phyloP scores from a whole-genome alignment of 2,797 vertebrate species.

The Myotis pilosus region DNA sequence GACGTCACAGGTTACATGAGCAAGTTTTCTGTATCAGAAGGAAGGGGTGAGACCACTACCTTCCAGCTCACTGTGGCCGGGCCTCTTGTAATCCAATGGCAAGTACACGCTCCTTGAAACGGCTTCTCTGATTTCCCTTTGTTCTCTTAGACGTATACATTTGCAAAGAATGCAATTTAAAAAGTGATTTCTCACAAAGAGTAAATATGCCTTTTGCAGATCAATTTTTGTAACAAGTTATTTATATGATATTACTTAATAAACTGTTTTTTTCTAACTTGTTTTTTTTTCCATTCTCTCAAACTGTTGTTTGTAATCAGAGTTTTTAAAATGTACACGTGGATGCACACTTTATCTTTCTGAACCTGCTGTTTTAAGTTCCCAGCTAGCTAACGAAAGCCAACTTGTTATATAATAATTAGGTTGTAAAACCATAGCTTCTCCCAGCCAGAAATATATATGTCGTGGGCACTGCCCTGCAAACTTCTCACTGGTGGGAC shows the following conservation, averaged over 20 bases:
- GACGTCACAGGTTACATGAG: conserved; percentile 42
- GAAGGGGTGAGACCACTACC: conserved; percentile 64
- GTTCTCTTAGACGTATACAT: conserved; percentile 79
- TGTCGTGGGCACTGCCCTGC: background rate
- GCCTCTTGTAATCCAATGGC: conserved; percentile 76
- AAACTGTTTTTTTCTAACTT: conserved; percentile 88
- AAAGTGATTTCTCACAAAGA: conserved; percentile 84
- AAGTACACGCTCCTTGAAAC: conserved; percentile 79
- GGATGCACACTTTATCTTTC: conserved; percentile 48
- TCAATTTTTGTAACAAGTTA: conserved; percentile 98
- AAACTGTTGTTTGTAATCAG: conserved; percentile 53
- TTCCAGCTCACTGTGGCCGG: conserved; percentile 81
- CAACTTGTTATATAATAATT: conserved; percentile 34
- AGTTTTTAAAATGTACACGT: background rate
- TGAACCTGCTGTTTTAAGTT: conserved; percentile 49
- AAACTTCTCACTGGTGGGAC: background rate
- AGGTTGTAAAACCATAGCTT: conserved; percentile 49
- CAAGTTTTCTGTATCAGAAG: conserved; percentile 71
- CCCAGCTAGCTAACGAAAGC: conserved; percentile 7
- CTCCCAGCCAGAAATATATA: background rate
- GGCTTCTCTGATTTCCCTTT: conserved; percentile 81
- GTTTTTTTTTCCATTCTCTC: conserved; percentile 76
- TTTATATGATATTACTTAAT: conserved; percentile 97
- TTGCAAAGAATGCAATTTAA: conserved; percentile 84
- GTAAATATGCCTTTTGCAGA: conserved; percentile 94